Evolutionary conservation across 2,113 vertebrate species (phyloP), one percentile per base, ranked within the genome.

Genomic region (Aldabrachelys gigantea): DNA sequence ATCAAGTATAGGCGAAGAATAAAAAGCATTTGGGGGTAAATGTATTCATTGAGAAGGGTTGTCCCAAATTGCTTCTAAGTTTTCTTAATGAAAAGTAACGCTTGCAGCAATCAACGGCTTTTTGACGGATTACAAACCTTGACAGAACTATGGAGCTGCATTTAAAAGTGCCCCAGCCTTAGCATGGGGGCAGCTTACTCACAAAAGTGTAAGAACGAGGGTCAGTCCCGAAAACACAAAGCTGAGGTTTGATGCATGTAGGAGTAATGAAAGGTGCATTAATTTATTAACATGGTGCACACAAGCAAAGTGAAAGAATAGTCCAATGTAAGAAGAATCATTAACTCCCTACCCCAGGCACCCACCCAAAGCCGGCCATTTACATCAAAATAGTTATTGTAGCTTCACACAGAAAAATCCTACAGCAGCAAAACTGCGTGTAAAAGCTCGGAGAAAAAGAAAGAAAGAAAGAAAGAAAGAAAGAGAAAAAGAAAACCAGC

Each of bases 41-140:
- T 98, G 98, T 98, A 99, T 99, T 99, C 98, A 98, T 98, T 98
- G 98, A 98, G 98, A 98, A 97, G 97, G 98, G 98, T 97, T 98
- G 98, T 98, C 97, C 97, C 97, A 97, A 98, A 98, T 98, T 98
- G 98, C 97, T 98, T 98, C 98, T 94, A 98, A 98, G 98, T 98
- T 99, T 98, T 98, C 98, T 98, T 98, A 97, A 98, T 98, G 98
- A 98, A 98, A 98, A 98, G 98, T 98, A 98, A 98, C 98, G 98
- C 98, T 98, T 98, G 98, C 98, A 98, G 98, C 98, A 98, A 98
- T 98, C 98, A 98, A 98, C 98, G 97, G 98, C 98, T 98, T 98
- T 98, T 98, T 98, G 98, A 98, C 98, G 98, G 98, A 98, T 98
- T 99, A 98, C 97, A 98, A 98, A 98, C 97, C 97, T 97, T 97